Base-by-base conservation (phyloP, 2,797 vertebrate genomes). In the Eleutherodactylus coqui region DNA sequence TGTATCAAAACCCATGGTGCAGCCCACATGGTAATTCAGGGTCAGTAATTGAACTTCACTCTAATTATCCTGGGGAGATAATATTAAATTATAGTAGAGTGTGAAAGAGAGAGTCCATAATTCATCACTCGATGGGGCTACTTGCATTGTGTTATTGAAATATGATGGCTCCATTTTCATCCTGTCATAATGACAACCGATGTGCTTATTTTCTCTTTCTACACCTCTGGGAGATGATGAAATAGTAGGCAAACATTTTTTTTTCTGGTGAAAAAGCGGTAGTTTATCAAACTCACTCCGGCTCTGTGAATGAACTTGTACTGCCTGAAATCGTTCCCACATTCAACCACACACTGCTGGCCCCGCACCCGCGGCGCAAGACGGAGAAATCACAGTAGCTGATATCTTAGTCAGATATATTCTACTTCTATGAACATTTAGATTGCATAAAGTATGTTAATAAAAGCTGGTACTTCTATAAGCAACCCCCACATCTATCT, bases 151-250 rank as follows among this genome's bases (percentile, higher is more conserved):
- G 96, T 96, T 97, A 96, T 96, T 98, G 97, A 98, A 97, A 98
- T 98, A 98, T 98, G 97, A 99, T 93, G 96, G 96, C 96, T 96
- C 96, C 97, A 97, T 98, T 99, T 98, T 97, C 96, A 97, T 96
- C 96, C 97, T 98, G 97, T 98, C 97, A 97, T 96, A 96, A 97
- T 96, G 97, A 98, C 97, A 98, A 97, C 98, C 96, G 97, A 98
- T 97, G 97, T 94, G 96, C 97, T 98, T 97, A 97, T 97, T 98
- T 96, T 96, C 96, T 95, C 95, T 91, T 93, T 94, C 90, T 86
- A 78, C 91, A 95, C 96, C 97, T 96, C 96, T 92, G 88, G 97
- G 97, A 97, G 94, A 97, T 97, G 97, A 97, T 96, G 97, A 97
- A 97, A 97, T 96, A 96, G 96, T 96, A 96, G 97, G 96, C 96